Percentiles rank a stretch among this genome's conserved stretches.
Evolutionary conservation across 2,797 vertebrate genomes (phyloP).

Genomic region (Rhincodon typus): DNA sequence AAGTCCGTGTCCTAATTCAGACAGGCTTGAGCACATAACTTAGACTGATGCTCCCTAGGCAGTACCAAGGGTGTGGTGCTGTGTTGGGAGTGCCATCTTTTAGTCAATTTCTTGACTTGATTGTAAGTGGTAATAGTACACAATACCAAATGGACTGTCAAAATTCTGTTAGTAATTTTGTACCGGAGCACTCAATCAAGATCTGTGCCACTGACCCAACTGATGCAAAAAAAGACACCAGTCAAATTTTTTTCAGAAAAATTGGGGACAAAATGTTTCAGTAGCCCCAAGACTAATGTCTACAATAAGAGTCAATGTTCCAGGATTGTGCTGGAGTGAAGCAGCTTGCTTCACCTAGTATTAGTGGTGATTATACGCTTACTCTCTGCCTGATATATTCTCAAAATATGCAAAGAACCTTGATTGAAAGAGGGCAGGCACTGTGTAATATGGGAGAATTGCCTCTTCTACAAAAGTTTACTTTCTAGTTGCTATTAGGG

Average conservation of each 20-base stretch:
- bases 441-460: background rate
- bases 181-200: background rate
- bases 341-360: too few species aligned
- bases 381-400: background rate
- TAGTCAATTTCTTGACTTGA: too few species aligned
- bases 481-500: background rate
- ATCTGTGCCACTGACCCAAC: background rate
- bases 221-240: background rate
- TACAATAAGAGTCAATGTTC: background rate
- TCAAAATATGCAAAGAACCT: background rate
- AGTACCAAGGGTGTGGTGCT: background rate
- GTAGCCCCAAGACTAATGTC: background rate
- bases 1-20: background rate
- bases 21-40: background rate
- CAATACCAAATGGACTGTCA: background rate
- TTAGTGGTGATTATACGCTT: background rate
- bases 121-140: background rate
- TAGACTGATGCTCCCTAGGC: background rate
- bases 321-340: background rate
- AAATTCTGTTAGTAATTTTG: background rate
- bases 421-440: background rate
- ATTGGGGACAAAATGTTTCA: background rate
- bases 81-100: background rate
- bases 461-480: background rate
- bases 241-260: background rate